phyloP scores from a whole-genome alignment of 2,113 vertebrate genomes.

The Meles meles region DNA sequence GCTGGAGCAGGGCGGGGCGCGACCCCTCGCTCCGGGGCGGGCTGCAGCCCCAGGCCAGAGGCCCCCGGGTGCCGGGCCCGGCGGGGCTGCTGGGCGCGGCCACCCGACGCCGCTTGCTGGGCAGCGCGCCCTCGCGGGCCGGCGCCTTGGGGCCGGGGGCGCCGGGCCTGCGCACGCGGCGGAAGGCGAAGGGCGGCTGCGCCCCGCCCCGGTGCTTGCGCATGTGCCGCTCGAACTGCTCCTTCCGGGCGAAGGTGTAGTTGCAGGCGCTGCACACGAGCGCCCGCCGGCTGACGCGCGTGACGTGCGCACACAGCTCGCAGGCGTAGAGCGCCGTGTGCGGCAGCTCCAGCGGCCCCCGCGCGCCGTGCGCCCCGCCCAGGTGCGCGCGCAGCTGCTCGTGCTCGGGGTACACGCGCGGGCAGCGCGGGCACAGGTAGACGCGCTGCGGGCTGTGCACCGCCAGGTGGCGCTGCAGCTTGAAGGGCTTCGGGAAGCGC shows the following conservation, averaged over 20 bases:
- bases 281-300: constrained; percentile 96
- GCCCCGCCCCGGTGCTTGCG: constrained; percentile 92
- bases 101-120: constrained; percentile 86
- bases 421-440: constrained; percentile 94
- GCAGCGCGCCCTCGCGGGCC: constrained; percentile 66
- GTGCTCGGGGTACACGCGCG: constrained; percentile 91
- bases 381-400: constrained; percentile 92
- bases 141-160: constrained; percentile 56
- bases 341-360: constrained; percentile 90
- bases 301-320: constrained; percentile 96
- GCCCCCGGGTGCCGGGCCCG: accelerated
- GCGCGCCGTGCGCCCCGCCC: constrained; percentile 85
- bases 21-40: constrained; percentile 62
- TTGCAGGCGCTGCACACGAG: constrained; percentile 99
- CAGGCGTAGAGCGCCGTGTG: constrained; percentile 95
- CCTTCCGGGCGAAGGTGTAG: constrained; percentile 98
- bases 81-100: constrained; percentile 62
- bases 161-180: constrained; percentile 90
- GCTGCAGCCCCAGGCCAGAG: constrained; percentile 47
- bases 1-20: constrained; percentile 70
- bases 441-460: constrained; percentile 98
- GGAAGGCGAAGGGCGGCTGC: constrained; percentile 92
- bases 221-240: constrained; percentile 98
- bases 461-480: constrained; percentile 96
- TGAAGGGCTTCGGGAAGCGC: constrained; percentile 98